Base-by-base conservation (phyloP, 2,888 invertebrate genomes). In the Meiosimyza platycephala region DNA sequence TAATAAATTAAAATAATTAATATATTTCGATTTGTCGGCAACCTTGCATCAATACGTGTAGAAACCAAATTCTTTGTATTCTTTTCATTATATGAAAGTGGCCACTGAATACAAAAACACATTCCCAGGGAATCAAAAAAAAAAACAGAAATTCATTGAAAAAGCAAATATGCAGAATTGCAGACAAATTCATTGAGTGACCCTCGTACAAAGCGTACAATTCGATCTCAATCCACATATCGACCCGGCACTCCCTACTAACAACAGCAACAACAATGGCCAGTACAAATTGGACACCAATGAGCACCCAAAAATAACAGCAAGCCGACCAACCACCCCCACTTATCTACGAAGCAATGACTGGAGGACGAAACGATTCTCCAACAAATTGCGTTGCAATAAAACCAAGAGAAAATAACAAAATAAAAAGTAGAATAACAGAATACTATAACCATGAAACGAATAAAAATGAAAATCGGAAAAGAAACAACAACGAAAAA, bases 321-420 rank as follows among this genome's bases (percentile, higher is more conserved):
- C 40, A 60, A 63, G 72, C 16, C 54, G 47, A 22, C 16, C 33
- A 67, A 54, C 48, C 5, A 40, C 28, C 28, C 28, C 28, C 28
- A 28, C 28, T 28, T 28, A 28, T 54, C 33, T 59, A 33, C 2
- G 16, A 50, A 33, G 13, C 7, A 52, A 63, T 64, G 66, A 52
- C 52, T 15, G 84, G 79, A 78, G 79, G 83, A 80, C 82, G 79
- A 82, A 84, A 80, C 84, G 82, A 83, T 84, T 84, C 82, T 82
- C 77, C 80, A 84, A 80, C 83, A 84, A 83, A 83, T 84, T 84
- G 81, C 81, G 80, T 80, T 82, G 79, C 83, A 83, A 83, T 84
- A 84, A 84, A 83, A 80, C 79, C 18, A 62, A 62, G 65, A 72
- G 54, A 47, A 64, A 72, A 62, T 40, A 62, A 62, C 60, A 62